These are phyloP conservation scores for Neopipo cinnamomea DNA, from an alignment of 2,113 vertebrate species.

Conservation along the genomic window DNA sequence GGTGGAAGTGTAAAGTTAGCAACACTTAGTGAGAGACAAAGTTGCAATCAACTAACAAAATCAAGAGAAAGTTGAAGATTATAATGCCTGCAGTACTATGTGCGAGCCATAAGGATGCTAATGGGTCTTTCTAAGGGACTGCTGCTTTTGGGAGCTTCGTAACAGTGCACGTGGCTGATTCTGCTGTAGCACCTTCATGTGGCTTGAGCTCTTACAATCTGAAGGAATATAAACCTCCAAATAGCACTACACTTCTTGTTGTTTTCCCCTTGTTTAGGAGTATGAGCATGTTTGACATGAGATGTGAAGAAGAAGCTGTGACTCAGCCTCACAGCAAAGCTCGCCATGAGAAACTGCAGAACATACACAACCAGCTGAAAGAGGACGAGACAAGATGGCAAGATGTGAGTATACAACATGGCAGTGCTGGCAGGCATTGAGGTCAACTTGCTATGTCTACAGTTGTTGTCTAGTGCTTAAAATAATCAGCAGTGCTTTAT, in stretches of 20 bases:
- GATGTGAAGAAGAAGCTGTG: conserved; percentile 82
- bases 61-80: conserved; percentile 4
- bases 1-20: not conserved
- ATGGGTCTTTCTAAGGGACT: not conserved
- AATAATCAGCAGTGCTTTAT: not conserved
- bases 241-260: not conserved
- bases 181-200: conserved; percentile 56
- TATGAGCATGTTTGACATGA: conserved; percentile 95
- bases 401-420: conserved; percentile 80
- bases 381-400: conserved; percentile 97
- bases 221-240: not conserved
- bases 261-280: conserved; percentile 75
- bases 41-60: not conserved
- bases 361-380: conserved; percentile 85
- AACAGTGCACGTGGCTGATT: not conserved
- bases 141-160: not conserved
- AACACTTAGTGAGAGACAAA: not conserved
- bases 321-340: conserved; percentile 88
- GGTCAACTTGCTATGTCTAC: not conserved
- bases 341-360: conserved; percentile 91
- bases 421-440: not conserved
- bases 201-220: not conserved
- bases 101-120: not conserved
- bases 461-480: not conserved
- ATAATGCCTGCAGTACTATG: not conserved